Conservation (phyloP, 2,797 vertebrate species). For the Poecilia wingei region DNA sequence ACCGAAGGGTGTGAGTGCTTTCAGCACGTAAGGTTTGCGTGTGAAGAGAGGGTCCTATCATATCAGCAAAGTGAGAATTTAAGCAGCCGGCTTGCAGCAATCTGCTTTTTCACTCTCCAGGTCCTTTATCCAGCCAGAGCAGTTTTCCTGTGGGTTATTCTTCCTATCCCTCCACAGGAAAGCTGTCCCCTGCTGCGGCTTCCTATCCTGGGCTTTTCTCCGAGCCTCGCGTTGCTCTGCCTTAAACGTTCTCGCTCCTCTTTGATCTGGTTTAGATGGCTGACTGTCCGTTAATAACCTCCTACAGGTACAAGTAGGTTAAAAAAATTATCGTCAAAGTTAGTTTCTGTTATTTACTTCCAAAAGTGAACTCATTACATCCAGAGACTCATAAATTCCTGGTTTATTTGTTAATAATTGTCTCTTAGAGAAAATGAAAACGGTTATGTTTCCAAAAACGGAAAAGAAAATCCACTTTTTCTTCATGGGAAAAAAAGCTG, state of each 20-base stretch:
- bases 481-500: not conserved
- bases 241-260: constrained; percentile 66
- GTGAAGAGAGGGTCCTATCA: constrained; percentile 70
- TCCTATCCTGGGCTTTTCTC: constrained; percentile 78
- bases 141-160: constrained; percentile 82
- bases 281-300: not conserved
- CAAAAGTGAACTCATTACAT: not conserved
- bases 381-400: not conserved
- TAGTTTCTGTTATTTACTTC: not conserved
- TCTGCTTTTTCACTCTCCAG: constrained; percentile 76
- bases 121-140: constrained; percentile 76
- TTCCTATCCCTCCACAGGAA: constrained; percentile 82
- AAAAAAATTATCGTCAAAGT: not conserved
- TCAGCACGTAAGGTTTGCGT: constrained; percentile 56
- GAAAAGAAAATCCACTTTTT: not conserved
- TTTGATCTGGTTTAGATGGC: constrained; percentile 48
- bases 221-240: constrained; percentile 61
- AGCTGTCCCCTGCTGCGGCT: constrained; percentile 71
- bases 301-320: not conserved
- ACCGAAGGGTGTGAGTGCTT: constrained; percentile 51
- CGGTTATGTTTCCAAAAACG: not conserved
- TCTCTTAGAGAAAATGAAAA: not conserved
- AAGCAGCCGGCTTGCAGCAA: constrained; percentile 63
- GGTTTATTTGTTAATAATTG: not conserved
- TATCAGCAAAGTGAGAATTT: constrained; percentile 70